Conservation (phyloP, 2,113 vertebrate species). For the Hemicordylus capensis region DNA sequence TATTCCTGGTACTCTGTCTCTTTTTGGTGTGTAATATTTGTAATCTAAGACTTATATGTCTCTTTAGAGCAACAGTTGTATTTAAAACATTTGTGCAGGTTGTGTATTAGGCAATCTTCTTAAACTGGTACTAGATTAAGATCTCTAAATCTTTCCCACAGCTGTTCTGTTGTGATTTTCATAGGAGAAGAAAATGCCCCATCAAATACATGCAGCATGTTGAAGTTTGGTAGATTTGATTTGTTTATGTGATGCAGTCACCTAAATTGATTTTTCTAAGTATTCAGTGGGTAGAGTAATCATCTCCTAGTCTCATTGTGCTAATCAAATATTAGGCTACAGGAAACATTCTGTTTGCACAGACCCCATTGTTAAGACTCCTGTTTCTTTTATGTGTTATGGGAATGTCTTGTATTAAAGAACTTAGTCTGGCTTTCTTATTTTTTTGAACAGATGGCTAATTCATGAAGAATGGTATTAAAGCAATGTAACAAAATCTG, state of each 20-base stretch:
- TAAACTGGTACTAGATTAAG: constrained; percentile 31
- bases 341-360: neutral
- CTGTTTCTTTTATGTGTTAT: neutral
- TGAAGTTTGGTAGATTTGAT: neutral
- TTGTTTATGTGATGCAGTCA: too few relatives aligned
- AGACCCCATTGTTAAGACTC: neutral
- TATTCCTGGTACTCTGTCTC: neutral
- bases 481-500: constrained; percentile 59
- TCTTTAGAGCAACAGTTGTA: neutral
- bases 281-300: neutral
- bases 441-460: constrained; percentile 65
- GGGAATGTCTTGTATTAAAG: neutral
- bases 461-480: constrained; percentile 61
- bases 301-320: neutral
- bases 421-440: constrained; percentile 20
- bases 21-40: neutral
- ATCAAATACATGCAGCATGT: neutral
- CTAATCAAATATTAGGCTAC: constrained; percentile 13
- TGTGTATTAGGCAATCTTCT: constrained; percentile 24
- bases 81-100: constrained; percentile 1
- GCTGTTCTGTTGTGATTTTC: constrained; percentile 25
- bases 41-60: neutral
- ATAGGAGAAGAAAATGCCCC: constrained; percentile 20
- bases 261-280: constrained; percentile 13
- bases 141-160: constrained; percentile 41